Base-by-base conservation (phyloP, 2,797 vertebrate genomes). In the Sphenopsis melanotis region DNA sequence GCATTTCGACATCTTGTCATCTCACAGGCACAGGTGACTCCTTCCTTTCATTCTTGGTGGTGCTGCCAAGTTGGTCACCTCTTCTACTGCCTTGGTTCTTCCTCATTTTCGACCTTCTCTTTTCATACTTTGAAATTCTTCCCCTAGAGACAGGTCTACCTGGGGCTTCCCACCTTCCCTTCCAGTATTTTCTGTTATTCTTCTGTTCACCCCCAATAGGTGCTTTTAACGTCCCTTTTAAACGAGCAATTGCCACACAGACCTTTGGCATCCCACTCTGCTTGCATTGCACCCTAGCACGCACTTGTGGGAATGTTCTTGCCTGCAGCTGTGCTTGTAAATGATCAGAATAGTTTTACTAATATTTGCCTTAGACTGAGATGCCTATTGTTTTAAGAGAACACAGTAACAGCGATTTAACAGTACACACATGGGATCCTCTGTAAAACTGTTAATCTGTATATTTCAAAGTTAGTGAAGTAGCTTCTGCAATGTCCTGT, bases 301-400 rank as follows among this genome's bases (percentile, higher is more conserved):
- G 27, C 68, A 76, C 68, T 66, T 76, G 29, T 82, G 70, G 59
- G 77, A 90, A 76, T 72, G 32, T 41, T 53, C 70, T 92, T 84
- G 56, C 80, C 71, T 87, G 86, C 80, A 95, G 89, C 77, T 79
- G 80, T 82, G 59, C 86, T 90, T 92, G 70, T 74, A 95, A 94
- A 94, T 56, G 46, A 88, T 78, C 46, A 22, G 88, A 72, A 89
- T 56, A 4, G 52, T 94, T 96, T 87, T 84, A 76, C 74, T 92
- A 82, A 84, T 89, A 93, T 95, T 95, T 95, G 85, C 83, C 37
- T 92, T 90, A 70, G 56, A 49, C 37, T 69, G 63, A 90, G 55
- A 70, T 84, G 60, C 44, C 75, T 79, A 37, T 84, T 96, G 80
- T 92, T 95, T 83, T 76, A 78, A 82, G 29, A 91, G 69, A 83